phyloP scores from a whole-genome alignment of 2,113 vertebrate species.

The Eretmochelys imbricata region DNA sequence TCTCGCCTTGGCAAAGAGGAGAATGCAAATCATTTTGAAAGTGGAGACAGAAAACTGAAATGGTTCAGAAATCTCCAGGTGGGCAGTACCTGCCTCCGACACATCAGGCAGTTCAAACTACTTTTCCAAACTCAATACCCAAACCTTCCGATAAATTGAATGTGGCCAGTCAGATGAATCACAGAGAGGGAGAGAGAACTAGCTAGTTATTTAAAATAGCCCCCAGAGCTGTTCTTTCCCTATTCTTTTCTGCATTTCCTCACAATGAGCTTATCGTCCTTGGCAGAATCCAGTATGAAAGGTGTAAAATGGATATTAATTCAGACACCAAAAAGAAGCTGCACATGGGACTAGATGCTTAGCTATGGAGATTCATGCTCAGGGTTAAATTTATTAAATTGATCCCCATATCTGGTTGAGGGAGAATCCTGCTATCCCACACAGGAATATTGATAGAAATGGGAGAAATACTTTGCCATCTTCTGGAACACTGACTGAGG shows the following conservation, averaged over 20 bases:
- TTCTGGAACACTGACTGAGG: neutral
- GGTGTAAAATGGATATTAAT: fast-evolving
- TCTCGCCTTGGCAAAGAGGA: slow-evolving; percentile 33
- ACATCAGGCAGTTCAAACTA: neutral
- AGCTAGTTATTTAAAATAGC: neutral
- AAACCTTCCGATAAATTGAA: neutral
- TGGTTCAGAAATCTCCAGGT: neutral
- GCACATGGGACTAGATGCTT: fast-evolving
- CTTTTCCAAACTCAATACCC: neutral
- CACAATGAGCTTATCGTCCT: neutral
- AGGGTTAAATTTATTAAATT: neutral
- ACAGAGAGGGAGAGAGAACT: neutral
- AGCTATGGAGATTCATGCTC: neutral
- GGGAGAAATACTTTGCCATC: neutral
- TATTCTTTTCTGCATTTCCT: neutral
- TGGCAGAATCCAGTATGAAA: neutral
- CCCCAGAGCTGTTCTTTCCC: neutral
- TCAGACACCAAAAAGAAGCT: neutral
- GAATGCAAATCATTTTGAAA: slow-evolving; percentile 55
- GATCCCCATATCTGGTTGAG: neutral
- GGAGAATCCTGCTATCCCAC: neutral
- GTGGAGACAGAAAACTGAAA: neutral
- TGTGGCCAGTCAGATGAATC: neutral
- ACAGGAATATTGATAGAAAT: neutral
- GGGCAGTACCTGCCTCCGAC: neutral